Conservation (phyloP, 2,888 invertebrate genomes). For the Synanthedon vespiformis region DNA sequence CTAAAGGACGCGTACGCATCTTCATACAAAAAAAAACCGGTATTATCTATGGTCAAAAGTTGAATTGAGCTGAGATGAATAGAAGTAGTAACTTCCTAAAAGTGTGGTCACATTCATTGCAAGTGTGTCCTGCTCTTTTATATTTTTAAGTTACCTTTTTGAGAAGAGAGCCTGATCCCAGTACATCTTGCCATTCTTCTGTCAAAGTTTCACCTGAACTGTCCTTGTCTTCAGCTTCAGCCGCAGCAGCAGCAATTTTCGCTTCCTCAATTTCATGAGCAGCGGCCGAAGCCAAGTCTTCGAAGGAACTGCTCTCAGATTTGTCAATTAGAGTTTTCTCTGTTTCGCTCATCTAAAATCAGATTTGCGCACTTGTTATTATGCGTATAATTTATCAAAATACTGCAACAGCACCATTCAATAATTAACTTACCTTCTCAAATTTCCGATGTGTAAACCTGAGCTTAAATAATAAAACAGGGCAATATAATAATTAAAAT, state of each 20-base stretch:
- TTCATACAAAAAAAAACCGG: no score
- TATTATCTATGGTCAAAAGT: no score
- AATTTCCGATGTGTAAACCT: no score
- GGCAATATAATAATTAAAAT: no score
- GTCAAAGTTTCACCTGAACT: slow-evolving; percentile 31
- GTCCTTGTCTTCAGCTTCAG: slow-evolving; percentile 35
- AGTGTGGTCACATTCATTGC: not conserved
- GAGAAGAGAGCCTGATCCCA: slow-evolving; percentile 81
- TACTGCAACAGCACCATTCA: no score
- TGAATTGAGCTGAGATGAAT: not conserved
- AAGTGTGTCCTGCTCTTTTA: not conserved
- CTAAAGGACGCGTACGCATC: no score
- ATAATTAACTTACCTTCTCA: no score
- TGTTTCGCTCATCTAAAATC: slow-evolving; percentile 60
- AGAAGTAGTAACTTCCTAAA: not conserved
- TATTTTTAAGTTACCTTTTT: slow-evolving; percentile 52
- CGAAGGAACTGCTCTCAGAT: slow-evolving; percentile 76
- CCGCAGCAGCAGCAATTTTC: slow-evolving; percentile 43
- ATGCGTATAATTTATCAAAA: no score
- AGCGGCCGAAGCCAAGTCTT: slow-evolving; percentile 71
- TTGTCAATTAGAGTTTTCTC: slow-evolving; percentile 64
- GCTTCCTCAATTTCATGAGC: slow-evolving; percentile 68
- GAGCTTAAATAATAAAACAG: no score
- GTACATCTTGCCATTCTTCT: slow-evolving; percentile 79
- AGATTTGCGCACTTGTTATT: slow-evolving; percentile 21